Conservation (phyloP, 2,797 vertebrate genomes). For the Eutrigla gurnardus region DNA sequence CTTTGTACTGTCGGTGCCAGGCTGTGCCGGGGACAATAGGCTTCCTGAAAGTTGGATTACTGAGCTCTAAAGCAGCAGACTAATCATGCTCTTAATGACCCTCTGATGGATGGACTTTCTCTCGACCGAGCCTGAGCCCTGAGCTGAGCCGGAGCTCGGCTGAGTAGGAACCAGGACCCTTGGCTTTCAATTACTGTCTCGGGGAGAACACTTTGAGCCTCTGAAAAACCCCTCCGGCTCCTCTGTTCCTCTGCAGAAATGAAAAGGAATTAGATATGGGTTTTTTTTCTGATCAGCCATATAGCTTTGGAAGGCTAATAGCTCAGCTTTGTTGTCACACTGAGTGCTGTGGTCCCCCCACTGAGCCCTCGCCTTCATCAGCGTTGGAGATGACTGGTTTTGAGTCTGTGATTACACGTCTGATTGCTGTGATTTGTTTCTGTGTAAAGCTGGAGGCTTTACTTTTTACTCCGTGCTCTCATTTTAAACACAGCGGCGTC, state of each 20-base stretch:
- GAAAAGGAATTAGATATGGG: conserved; percentile 17
- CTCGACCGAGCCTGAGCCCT: conserved; percentile 21
- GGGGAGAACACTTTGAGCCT: conserved; percentile 41
- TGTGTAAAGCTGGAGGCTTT: conserved; percentile 4
- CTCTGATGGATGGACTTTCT: conserved; percentile 62
- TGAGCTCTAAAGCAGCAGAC: conserved; percentile 44
- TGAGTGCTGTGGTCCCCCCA: background rate
- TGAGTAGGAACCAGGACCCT: conserved; percentile 52
- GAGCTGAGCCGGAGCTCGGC: conserved; percentile 24
- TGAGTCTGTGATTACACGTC: conserved; percentile 5
- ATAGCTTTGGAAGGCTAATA: conserved; percentile 10
- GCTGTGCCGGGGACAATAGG: conserved; percentile 33
- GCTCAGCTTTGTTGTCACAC: conserved; percentile 2
- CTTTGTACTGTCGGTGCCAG: conserved; percentile 22
- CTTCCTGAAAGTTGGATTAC: conserved; percentile 51
- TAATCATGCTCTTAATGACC: conserved; percentile 60
- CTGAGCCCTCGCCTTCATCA: background rate
- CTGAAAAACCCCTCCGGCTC: conserved; percentile 4
- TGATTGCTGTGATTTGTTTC: conserved; percentile 26
- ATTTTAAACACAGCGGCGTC: background rate
- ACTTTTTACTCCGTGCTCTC: background rate
- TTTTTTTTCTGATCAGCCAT: conserved; percentile 30
- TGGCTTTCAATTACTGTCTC: conserved; percentile 53
- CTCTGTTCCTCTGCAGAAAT: conserved; percentile 24
- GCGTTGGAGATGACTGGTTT: background rate